These are phyloP conservation scores for Ennomos erosarius DNA, from an alignment of 2,888 invertebrate genomes.

Conservation along the genomic window DNA sequence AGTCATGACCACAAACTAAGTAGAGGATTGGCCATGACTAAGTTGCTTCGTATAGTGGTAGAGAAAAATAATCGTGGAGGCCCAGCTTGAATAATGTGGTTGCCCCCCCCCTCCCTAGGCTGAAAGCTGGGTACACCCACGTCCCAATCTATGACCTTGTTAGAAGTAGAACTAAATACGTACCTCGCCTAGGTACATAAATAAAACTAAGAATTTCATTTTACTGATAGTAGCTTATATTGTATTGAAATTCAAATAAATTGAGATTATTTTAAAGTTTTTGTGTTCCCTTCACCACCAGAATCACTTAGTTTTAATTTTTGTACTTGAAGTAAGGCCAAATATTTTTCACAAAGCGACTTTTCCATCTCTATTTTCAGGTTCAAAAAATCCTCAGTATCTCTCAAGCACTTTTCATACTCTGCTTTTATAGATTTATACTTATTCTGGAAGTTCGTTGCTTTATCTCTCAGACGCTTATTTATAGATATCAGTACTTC, in stretches of 20 bases:
- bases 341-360: conserved; percentile 63
- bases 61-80: too few relatives aligned
- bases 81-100: too few relatives aligned
- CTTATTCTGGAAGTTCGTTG: conserved; percentile 45
- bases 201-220: too few relatives aligned
- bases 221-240: neutral
- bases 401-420: conserved; percentile 63
- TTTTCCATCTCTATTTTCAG: conserved; percentile 73
- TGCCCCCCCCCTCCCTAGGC: too few relatives aligned
- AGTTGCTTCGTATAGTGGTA: too few relatives aligned
- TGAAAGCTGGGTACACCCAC: too few relatives aligned
- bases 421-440: conserved; percentile 55
- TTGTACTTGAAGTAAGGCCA: conserved; percentile 55
- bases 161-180: too few relatives aligned
- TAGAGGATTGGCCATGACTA: too few relatives aligned
- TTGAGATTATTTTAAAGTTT: neutral
- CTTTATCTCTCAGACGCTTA: conserved; percentile 55
- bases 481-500: conserved; percentile 64
- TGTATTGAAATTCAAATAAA: neutral
- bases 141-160: neutral
- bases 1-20: too few relatives aligned
- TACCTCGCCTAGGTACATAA: too few relatives aligned
- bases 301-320: conserved; percentile 34
- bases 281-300: neutral
- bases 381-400: conserved; percentile 69